A percentile compares a stretch with the other conserved stretches of the same genome.
These are phyloP conservation scores for Sinhomidia bicolor DNA, from an alignment of 2,888 invertebrate species.

Conservation along the genomic window DNA sequence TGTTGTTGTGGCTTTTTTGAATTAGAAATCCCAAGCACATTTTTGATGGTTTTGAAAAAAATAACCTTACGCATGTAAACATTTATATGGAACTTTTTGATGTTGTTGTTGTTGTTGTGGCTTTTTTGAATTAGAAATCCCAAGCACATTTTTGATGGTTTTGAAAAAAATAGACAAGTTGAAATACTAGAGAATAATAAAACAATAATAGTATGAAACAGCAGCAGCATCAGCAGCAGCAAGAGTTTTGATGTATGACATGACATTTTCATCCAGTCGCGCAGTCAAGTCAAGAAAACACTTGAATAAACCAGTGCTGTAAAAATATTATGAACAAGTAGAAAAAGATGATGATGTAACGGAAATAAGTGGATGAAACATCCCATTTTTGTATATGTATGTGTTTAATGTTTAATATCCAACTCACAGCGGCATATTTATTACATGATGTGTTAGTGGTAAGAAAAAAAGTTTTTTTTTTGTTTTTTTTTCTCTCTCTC, in stretches of 20 bases:
- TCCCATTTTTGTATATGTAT: neutral
- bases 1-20: neutral
- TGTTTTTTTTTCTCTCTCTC: neutral
- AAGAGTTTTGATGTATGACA: conserved; percentile 30
- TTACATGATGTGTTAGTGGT: neutral
- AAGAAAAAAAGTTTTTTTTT: too few relatives aligned
- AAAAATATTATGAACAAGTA: conserved; percentile 44
- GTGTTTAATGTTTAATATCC: neutral
- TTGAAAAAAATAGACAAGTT: conserved; percentile 25
- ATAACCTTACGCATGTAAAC: neutral
- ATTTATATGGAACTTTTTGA: neutral
- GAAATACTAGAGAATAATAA: neutral
- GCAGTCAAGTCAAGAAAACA: too few relatives aligned
- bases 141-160: conserved; percentile 23
- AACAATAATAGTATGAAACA: too few relatives aligned
- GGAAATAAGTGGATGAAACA: neutral
- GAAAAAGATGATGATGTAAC: conserved; percentile 16
- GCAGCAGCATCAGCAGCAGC: neutral
- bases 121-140: neutral
- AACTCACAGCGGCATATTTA: neutral
- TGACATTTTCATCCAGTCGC: conserved; percentile 33
- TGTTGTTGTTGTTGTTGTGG: too few relatives aligned
- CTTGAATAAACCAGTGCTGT: conserved; percentile 23
- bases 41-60: conserved; percentile 27
- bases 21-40: conserved; percentile 7